Conservation (phyloP, 2,113 vertebrate genomes). For the Odontophorus gujanensis region DNA sequence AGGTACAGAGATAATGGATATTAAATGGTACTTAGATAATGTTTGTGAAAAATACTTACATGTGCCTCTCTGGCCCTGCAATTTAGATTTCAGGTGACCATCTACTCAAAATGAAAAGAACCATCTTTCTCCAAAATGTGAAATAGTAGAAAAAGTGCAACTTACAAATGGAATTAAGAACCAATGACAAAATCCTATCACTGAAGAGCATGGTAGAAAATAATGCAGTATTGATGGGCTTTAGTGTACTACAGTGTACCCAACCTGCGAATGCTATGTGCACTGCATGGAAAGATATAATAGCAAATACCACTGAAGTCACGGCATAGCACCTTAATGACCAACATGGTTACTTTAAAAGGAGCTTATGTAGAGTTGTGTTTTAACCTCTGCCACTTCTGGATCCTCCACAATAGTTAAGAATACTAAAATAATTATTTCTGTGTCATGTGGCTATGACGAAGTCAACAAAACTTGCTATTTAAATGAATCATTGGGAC, state of each 20-base stretch:
- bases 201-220: neutral
- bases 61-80: neutral
- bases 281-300: neutral
- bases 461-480: neutral
- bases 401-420: neutral
- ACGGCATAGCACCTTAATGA: neutral
- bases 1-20: neutral
- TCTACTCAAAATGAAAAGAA: neutral
- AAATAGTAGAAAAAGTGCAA: neutral
- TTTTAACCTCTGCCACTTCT: slow-evolving; percentile 6
- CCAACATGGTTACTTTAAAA: neutral
- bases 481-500: neutral
- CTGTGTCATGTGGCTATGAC: slow-evolving; percentile 30
- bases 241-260: neutral
- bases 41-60: neutral
- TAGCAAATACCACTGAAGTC: neutral
- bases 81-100: neutral
- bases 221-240: neutral
- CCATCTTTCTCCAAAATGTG: neutral
- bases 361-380: neutral
- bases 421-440: neutral
- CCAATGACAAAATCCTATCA: neutral
- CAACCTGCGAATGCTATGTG: neutral
- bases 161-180: neutral
- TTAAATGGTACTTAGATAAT: neutral